phyloP scores from a whole-genome alignment of 2,888 invertebrate genomes.

The Nemoura dubitans region DNA sequence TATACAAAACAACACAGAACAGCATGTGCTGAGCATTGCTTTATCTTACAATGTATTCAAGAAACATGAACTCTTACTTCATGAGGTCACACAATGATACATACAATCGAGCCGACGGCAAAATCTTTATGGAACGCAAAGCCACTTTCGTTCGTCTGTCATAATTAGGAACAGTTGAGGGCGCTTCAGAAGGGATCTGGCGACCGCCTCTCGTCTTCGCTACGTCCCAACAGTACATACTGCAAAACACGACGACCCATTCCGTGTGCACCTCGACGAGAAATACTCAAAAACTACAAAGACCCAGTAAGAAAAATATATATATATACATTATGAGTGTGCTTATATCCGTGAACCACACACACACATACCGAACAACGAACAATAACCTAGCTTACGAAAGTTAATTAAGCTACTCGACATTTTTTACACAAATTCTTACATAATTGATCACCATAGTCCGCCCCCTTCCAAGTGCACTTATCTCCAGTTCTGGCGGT shows the following conservation, averaged over 20 bases:
- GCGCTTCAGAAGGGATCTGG: background rate
- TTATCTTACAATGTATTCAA: background rate
- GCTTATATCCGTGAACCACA: background rate
- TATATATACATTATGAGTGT: no score
- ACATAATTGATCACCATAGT: background rate
- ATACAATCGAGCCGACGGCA: background rate
- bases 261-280: background rate
- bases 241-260: background rate
- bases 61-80: background rate
- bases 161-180: background rate
- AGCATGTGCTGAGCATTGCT: no score
- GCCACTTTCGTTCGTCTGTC: background rate
- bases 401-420: background rate
- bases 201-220: background rate
- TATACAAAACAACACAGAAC: no score
- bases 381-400: background rate
- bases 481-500: background rate
- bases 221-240: background rate
- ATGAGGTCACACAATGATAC: background rate
- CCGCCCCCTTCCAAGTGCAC: background rate
- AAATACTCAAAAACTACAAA: background rate
- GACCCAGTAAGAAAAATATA: background rate
- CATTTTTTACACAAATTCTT: background rate
- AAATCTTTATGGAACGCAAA: background rate
- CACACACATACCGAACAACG: background rate